Base-by-base conservation (phyloP, 2,797 vertebrate species). In the Nannoperca australis region DNA sequence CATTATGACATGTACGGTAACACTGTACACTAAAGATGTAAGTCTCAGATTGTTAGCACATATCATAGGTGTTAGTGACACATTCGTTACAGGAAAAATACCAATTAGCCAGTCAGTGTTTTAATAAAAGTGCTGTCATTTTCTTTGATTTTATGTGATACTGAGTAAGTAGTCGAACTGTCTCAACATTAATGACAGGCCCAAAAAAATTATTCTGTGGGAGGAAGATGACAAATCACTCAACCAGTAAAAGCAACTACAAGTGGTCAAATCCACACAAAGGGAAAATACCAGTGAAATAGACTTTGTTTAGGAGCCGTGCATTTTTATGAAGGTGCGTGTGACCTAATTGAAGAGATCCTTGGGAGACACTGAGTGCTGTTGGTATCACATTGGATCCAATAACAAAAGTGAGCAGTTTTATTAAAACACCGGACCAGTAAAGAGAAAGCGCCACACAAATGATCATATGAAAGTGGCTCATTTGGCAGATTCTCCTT, bases 41-140 rank as follows among this genome's bases (percentile, higher is more conserved):
- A 10, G 22, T 34, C 4, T 51, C 22, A 27, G 50, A 61, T 27
- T 22, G 14, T 69, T 62, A 7, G 42, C 2, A 2, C 15, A 49
- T 2, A 63, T 47, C 20, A 7, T 44, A 34, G 20, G 53, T 34
- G 15, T 60, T 54, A 24, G 32, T 9, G 15, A 32, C 11, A 2
- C 4, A 49, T 15, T 27, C 13, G 10, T 18, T 3, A 34, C 45
- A 9, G 30, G 30, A 72, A 69, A 3, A 30, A 36, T 34, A 34
- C n/a, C 24, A 64, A 32, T 70, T 67, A 63, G 30, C 27, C 1
- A 11, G 27, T 59, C 34, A 32, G 51, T 42, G 27, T 27, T 78
- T 65, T 60, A 65, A 86, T 82, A 63, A 51, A 76, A 56, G 24
- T n/a, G 38, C 63, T 63, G 38, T 54, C 62, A 73, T 82, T 78